These are phyloP conservation scores for Drosophila rhopaloa DNA, from an alignment of 1,140 invertebrate genomes.

Conservation along the genomic window DNA sequence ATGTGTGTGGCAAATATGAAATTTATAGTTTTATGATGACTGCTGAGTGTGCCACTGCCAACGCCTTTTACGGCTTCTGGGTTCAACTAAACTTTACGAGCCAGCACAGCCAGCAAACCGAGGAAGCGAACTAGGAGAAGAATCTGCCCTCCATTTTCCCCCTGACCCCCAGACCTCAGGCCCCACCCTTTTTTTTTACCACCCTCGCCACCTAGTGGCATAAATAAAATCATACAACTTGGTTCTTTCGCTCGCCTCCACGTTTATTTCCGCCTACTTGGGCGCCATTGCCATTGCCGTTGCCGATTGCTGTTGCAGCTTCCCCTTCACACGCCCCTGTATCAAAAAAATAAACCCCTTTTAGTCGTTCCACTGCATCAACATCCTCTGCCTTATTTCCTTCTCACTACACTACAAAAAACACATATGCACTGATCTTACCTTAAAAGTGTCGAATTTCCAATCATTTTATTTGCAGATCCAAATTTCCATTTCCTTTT, in stretches of 20 bases:
- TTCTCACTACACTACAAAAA: constrained; percentile 10
- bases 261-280: constrained; percentile 80
- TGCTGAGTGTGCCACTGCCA: constrained; percentile 82
- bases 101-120: constrained; percentile 34
- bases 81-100: constrained; percentile 80
- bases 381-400: constrained; percentile 11
- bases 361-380: constrained; percentile 30
- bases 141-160: constrained; percentile 14
- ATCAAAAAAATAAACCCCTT: constrained; percentile 51
- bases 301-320: constrained; percentile 69
- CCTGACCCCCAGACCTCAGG: background rate
- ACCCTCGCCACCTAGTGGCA: constrained; percentile 52
- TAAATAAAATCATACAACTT: constrained; percentile 79
- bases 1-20: constrained; percentile 76
- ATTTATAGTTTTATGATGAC: constrained; percentile 84
- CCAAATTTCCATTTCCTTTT: no score
- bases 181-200: background rate
- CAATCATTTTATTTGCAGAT: background rate
- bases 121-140: constrained; percentile 27
- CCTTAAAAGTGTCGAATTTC: no score
- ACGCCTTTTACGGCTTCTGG: constrained; percentile 79
- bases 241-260: constrained; percentile 46
- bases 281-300: constrained; percentile 68
- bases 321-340: constrained; percentile 16
- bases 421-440: background rate